Evolutionary conservation across 1,140 invertebrate species (phyloP).

Genomic region (Planococcus citri): DNA sequence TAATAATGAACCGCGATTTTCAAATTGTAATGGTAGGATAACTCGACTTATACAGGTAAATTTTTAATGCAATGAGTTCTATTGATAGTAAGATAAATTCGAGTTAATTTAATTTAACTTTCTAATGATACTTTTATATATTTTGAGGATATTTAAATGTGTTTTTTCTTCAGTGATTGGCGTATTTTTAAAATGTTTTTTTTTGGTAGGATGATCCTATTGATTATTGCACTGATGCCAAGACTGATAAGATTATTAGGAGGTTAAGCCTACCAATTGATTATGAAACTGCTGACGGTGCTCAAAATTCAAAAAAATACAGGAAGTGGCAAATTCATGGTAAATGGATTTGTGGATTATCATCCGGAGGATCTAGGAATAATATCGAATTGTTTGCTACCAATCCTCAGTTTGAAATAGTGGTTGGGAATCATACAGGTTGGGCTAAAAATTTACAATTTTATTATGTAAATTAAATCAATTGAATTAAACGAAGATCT

Average conservation of each 20-base stretch:
- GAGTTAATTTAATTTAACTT: too few species aligned
- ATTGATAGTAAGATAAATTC: too few species aligned
- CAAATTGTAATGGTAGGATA: not conserved
- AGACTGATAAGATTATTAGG: not conserved
- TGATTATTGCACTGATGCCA: not conserved
- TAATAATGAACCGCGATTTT: not conserved
- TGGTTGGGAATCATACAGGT: not conserved
- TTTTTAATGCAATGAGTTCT: not conserved
- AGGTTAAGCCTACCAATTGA: not conserved
- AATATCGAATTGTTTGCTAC: constrained; percentile 24
- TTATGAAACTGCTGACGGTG: not conserved
- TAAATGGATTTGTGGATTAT: constrained; percentile 23
- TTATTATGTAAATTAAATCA: too few species aligned
- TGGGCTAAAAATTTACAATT: too few species aligned
- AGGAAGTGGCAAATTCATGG: constrained; percentile 15
- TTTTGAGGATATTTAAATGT: not conserved
- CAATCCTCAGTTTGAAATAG: constrained; percentile 22
- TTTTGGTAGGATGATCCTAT: not conserved
- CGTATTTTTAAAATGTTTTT: not conserved
- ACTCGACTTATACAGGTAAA: not conserved
- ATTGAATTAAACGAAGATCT: too few species aligned
- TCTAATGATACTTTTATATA: too few species aligned
- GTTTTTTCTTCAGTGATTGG: not conserved
- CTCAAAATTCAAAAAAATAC: not conserved
- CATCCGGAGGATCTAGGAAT: constrained; percentile 23